Conservation (phyloP, 1,140 invertebrate genomes). For the Helicorthomorpha holstii region DNA sequence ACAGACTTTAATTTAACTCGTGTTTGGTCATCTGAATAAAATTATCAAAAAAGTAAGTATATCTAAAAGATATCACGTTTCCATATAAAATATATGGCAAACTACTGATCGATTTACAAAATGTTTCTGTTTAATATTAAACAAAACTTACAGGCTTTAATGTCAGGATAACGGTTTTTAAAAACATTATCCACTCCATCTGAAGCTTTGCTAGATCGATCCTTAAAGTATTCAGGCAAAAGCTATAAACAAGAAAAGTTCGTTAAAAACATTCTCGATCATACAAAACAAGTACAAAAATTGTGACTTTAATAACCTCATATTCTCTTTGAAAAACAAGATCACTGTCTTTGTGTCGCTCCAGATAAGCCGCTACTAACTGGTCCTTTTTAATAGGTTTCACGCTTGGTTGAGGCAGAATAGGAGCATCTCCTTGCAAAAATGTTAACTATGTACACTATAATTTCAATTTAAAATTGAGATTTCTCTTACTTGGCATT, state of each 20-base stretch:
- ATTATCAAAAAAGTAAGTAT: background rate
- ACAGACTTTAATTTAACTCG: slow-evolving; percentile 56
- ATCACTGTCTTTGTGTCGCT: slow-evolving; percentile 65
- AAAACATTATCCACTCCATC: slow-evolving; percentile 66
- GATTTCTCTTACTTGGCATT: too few species aligned
- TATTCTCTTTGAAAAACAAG: slow-evolving; percentile 78
- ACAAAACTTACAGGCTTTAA: slow-evolving; percentile 23
- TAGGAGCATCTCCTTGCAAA: slow-evolving; percentile 37
- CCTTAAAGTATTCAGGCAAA: slow-evolving; percentile 66
- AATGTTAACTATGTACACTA: too few species aligned
- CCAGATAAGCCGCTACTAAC: slow-evolving; percentile 50
- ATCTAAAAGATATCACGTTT: too few species aligned
- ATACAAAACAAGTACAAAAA: background rate
- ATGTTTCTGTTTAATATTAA: too few species aligned
- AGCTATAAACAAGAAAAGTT: slow-evolving; percentile 31
- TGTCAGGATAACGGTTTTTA: slow-evolving; percentile 28
- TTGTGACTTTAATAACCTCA: slow-evolving; percentile 23
- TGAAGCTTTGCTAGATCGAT: slow-evolving; percentile 66
- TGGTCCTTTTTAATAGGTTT: slow-evolving; percentile 54
- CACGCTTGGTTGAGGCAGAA: slow-evolving; percentile 53
- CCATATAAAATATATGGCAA: too few species aligned
- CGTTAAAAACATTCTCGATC: slow-evolving; percentile 2
- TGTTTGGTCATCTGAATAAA: slow-evolving; percentile 56
- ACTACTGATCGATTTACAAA: too few species aligned
- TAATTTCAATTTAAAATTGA: too few species aligned